Evolutionary conservation across 2,797 vertebrate species (phyloP).

Genomic region (Pitangus sulphuratus): DNA sequence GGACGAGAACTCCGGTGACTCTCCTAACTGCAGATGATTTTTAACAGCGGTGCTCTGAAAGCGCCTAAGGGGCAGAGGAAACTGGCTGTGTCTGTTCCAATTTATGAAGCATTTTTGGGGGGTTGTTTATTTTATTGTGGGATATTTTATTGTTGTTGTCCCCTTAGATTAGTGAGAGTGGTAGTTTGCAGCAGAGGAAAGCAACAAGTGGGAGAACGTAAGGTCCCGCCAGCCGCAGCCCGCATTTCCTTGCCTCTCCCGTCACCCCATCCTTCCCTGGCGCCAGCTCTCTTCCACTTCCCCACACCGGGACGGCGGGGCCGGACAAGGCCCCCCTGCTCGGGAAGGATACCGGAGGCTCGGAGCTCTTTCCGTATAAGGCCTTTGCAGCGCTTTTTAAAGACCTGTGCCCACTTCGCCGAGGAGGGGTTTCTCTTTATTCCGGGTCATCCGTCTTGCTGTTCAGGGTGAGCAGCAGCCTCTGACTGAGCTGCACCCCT

Average conservation of each 20-base stretch:
- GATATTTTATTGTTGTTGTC: rapidly evolving
- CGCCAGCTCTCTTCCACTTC: background rate
- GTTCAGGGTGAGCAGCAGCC: background rate
- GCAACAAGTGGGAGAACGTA: background rate
- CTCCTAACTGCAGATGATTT: background rate
- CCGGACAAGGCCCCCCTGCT: background rate
- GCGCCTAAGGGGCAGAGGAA: background rate
- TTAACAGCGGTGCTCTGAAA: background rate
- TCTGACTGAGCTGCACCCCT: background rate
- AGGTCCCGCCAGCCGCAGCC: background rate
- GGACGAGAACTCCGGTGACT: too few species aligned
- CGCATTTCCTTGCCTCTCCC: background rate
- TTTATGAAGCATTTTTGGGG: rapidly evolving
- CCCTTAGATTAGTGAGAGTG: background rate
- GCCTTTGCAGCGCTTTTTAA: background rate
- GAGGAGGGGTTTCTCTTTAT: background rate
- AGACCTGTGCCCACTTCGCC: background rate
- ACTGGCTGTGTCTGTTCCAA: background rate
- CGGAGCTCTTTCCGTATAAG: background rate
- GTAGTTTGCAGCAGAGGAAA: background rate
- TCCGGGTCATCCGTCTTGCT: background rate
- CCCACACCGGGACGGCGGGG: background rate
- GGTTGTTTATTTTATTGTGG: background rate
- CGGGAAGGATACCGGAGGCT: background rate
- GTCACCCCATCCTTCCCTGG: background rate